These are phyloP conservation scores for Habropoda laboriosa DNA, from an alignment of 1,140 invertebrate species.

Conservation along the genomic window DNA sequence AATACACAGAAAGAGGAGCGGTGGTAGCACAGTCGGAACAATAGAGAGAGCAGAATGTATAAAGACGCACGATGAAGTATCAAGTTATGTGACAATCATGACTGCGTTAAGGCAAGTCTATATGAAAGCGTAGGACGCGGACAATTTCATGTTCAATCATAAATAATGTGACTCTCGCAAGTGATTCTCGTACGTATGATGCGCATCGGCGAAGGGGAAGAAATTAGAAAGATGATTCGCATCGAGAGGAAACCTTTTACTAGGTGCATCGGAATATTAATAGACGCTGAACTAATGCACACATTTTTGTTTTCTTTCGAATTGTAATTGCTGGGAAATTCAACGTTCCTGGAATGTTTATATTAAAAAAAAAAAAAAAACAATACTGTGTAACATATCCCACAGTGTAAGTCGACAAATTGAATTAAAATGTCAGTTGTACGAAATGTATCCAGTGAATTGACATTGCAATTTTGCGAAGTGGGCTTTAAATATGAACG, in stretches of 20 bases:
- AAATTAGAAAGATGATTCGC: slow-evolving; percentile 47
- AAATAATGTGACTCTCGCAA: slow-evolving; percentile 42
- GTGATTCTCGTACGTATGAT: slow-evolving; percentile 7
- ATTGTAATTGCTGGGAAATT: neutral
- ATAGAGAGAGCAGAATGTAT: neutral
- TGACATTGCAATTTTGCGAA: too few relatives aligned
- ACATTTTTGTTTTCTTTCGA: neutral
- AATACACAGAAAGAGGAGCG: neutral
- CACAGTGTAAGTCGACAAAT: too few relatives aligned
- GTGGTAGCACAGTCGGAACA: neutral
- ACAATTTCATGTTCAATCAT: slow-evolving; percentile 48
- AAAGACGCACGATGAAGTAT: slow-evolving; percentile 11
- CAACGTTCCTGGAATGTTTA: neutral
- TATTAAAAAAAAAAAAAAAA: neutral
- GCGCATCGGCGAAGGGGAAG: slow-evolving; percentile 36
- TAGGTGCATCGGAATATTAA: slow-evolving; percentile 24
- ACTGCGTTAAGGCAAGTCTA: slow-evolving; percentile 15
- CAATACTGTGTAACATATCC: too few relatives aligned
- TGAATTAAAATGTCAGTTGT: too few relatives aligned
- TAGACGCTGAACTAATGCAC: slow-evolving; percentile 34
- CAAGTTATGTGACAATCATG: slow-evolving; percentile 35
- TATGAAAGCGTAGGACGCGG: slow-evolving; percentile 35
- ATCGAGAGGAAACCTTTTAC: slow-evolving; percentile 12
- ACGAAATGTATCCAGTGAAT: too few relatives aligned
- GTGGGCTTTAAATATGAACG: too few relatives aligned